phyloP scores from a whole-genome alignment of 2,113 vertebrate species.

The Paradoxurus hermaphroditus region DNA sequence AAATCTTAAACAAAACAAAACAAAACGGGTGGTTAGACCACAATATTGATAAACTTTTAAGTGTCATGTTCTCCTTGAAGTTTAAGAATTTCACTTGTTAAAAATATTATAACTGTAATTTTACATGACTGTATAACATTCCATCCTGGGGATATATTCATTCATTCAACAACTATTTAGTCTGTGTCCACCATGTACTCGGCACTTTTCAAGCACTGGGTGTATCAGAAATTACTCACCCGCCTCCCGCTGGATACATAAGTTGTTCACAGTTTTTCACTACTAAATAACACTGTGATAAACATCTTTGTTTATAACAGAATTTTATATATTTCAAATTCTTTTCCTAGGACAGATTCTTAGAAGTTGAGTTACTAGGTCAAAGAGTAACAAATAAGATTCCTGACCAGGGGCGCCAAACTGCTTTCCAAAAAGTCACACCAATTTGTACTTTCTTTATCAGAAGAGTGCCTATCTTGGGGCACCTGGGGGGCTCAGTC shows the following conservation, averaged over 20 bases:
- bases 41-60: not conserved
- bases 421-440: not conserved
- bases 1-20: not conserved
- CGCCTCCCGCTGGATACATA: not conserved
- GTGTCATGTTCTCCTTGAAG: not conserved
- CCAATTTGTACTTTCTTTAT: not conserved
- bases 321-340: not conserved
- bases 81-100: not conserved
- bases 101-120: not conserved
- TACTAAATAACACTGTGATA: not conserved
- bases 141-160: not conserved
- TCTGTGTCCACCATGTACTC: not conserved
- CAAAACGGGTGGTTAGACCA: not conserved
- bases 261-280: not conserved
- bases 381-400: not conserved
- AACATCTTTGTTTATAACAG: not conserved
- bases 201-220: not conserved
- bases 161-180: not conserved
- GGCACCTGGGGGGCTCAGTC: too few relatives aligned
- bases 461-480: not conserved
- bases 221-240: not conserved
- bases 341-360: constrained; percentile 9
- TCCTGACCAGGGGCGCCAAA: not conserved
- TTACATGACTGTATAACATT: not conserved
- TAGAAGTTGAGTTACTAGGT: not conserved